Conservation (phyloP, 2,797 vertebrate genomes). For the Karalla daura region DNA sequence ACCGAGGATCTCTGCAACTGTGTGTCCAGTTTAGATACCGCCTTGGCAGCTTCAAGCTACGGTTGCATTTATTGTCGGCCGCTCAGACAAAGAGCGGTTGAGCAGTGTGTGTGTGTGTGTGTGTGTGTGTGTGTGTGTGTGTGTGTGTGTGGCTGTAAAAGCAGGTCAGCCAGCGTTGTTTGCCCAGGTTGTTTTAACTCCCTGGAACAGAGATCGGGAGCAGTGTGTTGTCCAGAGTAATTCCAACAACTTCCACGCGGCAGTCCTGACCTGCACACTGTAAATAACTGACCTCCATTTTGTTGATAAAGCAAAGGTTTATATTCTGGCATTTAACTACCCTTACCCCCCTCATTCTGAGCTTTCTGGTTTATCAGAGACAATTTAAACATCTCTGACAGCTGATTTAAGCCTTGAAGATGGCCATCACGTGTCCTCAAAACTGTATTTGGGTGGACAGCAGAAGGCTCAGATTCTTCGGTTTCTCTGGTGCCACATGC, state of each 20-base stretch:
- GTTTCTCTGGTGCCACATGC: conserved; percentile 31
- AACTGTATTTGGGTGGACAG: not conserved
- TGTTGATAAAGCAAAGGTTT: not conserved
- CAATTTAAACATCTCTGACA: not conserved
- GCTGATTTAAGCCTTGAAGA: not conserved
- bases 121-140: conserved; percentile 32
- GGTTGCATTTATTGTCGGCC: conserved; percentile 14
- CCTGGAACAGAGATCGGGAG: conserved; percentile 76
- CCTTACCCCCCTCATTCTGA: not conserved
- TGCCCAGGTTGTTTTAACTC: conserved; percentile 75
- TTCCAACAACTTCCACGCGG: conserved; percentile 1
- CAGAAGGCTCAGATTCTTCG: not conserved
- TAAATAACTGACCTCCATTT: not conserved
- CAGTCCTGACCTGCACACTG: not conserved
- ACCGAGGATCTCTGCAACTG: not conserved
- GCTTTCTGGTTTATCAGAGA: not conserved
- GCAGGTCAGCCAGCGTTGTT: conserved; percentile 72
- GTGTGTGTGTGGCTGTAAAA: conserved; percentile 63
- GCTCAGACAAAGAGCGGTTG: not conserved
- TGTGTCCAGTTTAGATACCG: not conserved
- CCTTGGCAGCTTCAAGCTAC: conserved; percentile 4
- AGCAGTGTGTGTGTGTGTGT: conserved; percentile 7
- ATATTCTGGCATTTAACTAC: too few species aligned
- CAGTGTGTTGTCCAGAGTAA: conserved; percentile 45
- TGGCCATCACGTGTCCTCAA: not conserved